Evolutionary conservation across 2,888 invertebrate species (phyloP).

Genomic region (Oithona nana): DNA sequence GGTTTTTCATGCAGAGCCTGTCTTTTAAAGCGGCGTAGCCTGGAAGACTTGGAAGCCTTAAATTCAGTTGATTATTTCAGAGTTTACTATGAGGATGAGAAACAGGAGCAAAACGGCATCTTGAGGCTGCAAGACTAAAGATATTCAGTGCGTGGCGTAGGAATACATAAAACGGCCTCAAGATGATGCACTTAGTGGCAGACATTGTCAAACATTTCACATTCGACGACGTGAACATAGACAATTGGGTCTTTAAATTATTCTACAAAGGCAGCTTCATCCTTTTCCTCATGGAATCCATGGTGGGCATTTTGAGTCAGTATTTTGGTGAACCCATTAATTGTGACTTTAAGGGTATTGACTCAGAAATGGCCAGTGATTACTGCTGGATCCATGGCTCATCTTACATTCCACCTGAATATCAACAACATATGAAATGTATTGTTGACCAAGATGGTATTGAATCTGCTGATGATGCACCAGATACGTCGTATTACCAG

Average conservation of each 20-base stretch:
- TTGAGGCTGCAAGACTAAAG: no score
- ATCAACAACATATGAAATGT: constrained; percentile 15
- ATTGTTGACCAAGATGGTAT: constrained; percentile 14
- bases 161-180: constrained; percentile 1
- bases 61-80: no score
- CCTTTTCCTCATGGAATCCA: constrained; percentile 7
- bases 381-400: constrained; percentile 18
- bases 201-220: constrained; percentile 12
- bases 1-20: no score
- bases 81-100: no score
- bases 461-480: constrained; percentile 4
- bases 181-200: constrained; percentile 13
- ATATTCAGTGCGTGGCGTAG: no score
- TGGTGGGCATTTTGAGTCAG: constrained; percentile 12
- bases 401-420: constrained; percentile 11
- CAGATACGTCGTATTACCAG: constrained; percentile 14
- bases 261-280: constrained; percentile 9
- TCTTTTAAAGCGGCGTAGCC: no score
- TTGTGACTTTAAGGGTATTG: constrained; percentile 14
- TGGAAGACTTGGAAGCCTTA: no score
- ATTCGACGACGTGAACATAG: constrained; percentile 17
- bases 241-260: constrained; percentile 17
- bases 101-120: background rate
- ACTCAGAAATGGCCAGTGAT: constrained; percentile 10
- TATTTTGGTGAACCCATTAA: constrained; percentile 17